Evolutionary conservation across 2,888 invertebrate species (phyloP), one percentile per base, ranked within the genome.

Genomic region (Euplagia quadripunctaria): DNA sequence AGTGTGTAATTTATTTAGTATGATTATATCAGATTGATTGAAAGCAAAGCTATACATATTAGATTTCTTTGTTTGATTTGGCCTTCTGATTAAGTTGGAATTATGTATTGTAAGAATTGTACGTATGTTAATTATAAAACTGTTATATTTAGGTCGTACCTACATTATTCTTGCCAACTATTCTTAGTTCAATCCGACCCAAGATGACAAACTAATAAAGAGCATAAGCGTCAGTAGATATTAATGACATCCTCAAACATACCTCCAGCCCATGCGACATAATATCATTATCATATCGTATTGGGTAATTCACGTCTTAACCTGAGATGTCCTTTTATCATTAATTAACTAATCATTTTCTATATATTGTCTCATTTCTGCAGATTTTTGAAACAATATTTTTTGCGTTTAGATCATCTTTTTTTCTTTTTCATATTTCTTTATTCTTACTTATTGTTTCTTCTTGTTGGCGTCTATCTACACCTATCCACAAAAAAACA

Each of bases 11-110:
- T 73, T 43, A 65, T 68, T 68, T 67, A 43, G 63, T 42, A 70
- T 64, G 41, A 11, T 51, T 16, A 67, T 72, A 58, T 17, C 43
- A 31, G 43, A 55, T 68, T 64, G 68, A 73, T 69, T 65, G 55
- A 65, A 69, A 73, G 49, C 43, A 55, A 66, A 61, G 51, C 31
- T 1, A 41, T 61, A 51, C 31, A 65, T 64, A n/a, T 63, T 55
- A 46, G 41, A 61, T 64, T 55, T 68, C 46, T 68, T 72, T 72
- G 72, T 68, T 68, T 52, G 9, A 8, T 64, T 46, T 68, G 55
- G 55, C 72, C 64, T 72, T 72, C 43, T 43, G 1, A 17, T 20
- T 52, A 31, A 43, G 20, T 17, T 65, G 20, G 55, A 46, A n/a
- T 16, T 49, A 61, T 41, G 61, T 71, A 16, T 51, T 14, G 20